Evolutionary conservation across 2,113 vertebrate species (phyloP).

Genomic region (Limnothrissa miodon): DNA sequence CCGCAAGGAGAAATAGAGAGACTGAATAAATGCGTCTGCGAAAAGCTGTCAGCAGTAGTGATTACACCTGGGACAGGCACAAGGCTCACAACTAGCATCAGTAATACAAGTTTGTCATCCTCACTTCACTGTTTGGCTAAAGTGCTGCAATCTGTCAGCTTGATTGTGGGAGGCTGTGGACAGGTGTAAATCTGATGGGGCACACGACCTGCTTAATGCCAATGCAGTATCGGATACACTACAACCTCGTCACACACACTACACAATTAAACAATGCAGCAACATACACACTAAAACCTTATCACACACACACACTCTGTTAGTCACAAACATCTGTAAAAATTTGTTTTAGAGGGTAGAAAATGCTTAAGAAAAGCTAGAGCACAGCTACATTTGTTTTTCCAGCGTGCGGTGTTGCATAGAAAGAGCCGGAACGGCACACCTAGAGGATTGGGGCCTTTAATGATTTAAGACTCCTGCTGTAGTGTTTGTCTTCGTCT

Average conservation of each 20-base stretch:
- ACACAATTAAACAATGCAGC: no score
- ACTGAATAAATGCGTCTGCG: conserved; percentile 23
- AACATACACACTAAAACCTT: background rate
- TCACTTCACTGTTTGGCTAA: background rate
- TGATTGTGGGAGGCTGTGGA: background rate
- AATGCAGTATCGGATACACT: background rate
- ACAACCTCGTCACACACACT: no score
- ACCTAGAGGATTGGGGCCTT: background rate
- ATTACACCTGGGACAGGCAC: conserved; percentile 3
- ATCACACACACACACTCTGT: background rate
- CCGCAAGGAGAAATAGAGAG: conserved; percentile 10
- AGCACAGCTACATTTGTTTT: background rate
- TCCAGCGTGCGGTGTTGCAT: background rate
- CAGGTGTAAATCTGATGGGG: background rate
- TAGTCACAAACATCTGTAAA: background rate
- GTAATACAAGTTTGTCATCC: background rate
- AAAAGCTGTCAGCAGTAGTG: conserved; percentile 4
- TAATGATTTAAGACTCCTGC: background rate
- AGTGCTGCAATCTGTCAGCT: background rate
- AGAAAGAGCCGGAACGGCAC: background rate
- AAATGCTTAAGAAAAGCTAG: background rate
- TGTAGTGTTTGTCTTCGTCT: conserved; percentile 4
- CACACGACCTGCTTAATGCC: background rate
- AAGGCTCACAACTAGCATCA: conserved; percentile 1
- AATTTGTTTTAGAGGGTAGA: background rate